phyloP scores from a whole-genome alignment of 2,113 vertebrate genomes.

The Leptobrachium leishanense region DNA sequence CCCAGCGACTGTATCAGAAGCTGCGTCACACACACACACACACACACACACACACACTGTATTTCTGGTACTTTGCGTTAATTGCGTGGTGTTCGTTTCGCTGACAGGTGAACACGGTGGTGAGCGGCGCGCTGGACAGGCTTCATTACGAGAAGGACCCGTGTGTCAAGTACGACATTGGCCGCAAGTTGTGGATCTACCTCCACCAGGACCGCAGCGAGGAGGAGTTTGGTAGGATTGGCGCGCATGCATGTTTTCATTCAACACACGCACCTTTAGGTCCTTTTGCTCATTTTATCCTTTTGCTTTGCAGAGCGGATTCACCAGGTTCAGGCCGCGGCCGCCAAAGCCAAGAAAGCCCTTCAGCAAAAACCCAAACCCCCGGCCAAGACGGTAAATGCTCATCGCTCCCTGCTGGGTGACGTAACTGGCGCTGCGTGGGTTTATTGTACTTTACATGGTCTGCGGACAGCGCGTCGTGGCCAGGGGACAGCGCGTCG shows the following conservation, averaged over 20 bases:
- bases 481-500: no score
- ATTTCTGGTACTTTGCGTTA: no score
- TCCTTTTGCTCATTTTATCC: neutral
- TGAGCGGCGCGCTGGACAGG: slow-evolving; percentile 92
- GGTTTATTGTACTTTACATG: no score
- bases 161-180: slow-evolving; percentile 95
- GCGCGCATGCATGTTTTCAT: neutral
- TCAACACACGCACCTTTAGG: no score
- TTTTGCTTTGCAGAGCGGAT: slow-evolving; percentile 81
- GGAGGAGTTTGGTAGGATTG: slow-evolving; percentile 89
- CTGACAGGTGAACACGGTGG: slow-evolving; percentile 97
- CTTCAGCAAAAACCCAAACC: slow-evolving; percentile 96
- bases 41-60: no score
- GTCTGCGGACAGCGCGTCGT: no score
- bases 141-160: slow-evolving; percentile 97
- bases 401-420: no score
- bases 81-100: no score
- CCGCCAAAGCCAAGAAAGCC: slow-evolving; percentile 94
- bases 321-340: slow-evolving; percentile 95
- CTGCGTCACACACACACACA: no score
- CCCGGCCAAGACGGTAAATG: slow-evolving; percentile 83
- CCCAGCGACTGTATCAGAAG: no score
- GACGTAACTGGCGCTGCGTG: no score
- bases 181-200: slow-evolving; percentile 97
- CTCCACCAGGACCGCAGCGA: slow-evolving; percentile 90